Evolutionary conservation across 2,888 invertebrate genomes (phyloP), one percentile per base, ranked within the genome.

Genomic region (Patella caerulea): DNA sequence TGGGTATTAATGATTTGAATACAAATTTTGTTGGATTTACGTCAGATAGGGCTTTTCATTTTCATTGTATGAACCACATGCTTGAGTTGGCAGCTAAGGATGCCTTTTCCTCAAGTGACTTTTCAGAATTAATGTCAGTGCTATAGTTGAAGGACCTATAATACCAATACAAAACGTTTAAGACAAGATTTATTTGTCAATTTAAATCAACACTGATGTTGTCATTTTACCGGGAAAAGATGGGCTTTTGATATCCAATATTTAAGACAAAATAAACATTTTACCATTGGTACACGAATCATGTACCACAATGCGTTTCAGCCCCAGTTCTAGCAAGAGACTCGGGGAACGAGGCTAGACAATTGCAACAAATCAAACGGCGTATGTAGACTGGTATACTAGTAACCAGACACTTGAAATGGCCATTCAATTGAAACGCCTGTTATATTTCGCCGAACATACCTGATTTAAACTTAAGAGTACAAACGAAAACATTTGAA

Each of bases 121-220:
- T 74, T 24, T 17, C 53, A 14, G 54, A 53, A 24, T 12, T 74
- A 55, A 19, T 55, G 3, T 24, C n/a, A 55, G 24, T 55, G 0
- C 15, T 74, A n/a, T n/a, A 55, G 34, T 5, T 24, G 53, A 4
- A 55, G 55, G 3, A 55, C 53, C 34, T 19, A 74, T 54, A 11
- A 74, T n/a, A 74, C 53, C 24, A 55, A n/a, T 24, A 54, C 74
- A 53, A 74, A 74, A 56, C 52, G 56, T 19, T 24, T 74, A 24
- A 73, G 73, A 24, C 24, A 24, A 24, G 0, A 24, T 24, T 24
- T 24, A 24, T 24, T 24, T 24, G 24, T 24, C 24, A 24, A 24
- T 24, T 24, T 24, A 24, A 24, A 24, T 24, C 24, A 24, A 24
- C 24, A 24, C 24, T 24, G 24, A 24, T 24, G 24, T 24, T 24